Evolutionary conservation across 2,797 vertebrate species (phyloP), one percentile per base, ranked within the genome.

Genomic region (Staurois parvus): DNA sequence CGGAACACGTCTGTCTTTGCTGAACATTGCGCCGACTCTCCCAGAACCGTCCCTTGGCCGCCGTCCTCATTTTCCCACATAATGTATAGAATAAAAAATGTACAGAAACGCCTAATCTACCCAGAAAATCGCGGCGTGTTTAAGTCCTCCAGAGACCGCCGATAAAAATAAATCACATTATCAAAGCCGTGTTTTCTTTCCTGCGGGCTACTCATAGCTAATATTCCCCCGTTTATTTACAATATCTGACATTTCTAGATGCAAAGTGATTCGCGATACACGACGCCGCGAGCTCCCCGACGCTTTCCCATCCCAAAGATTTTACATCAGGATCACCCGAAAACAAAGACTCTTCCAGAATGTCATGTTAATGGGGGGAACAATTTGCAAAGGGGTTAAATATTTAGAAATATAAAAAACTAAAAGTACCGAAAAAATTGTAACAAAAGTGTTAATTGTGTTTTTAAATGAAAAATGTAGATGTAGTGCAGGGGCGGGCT

Each of bases 71-170:
- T 74, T 80, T 85, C 68, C 84, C 84, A 85, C 77, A 74, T 62
- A 80, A 79, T 74, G n/a, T 85, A 80, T 80, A 85, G 30, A 42
- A 45, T 42, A 66, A 72, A 64, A 85, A 70, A 69, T 64, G 37
- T 13, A 15, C n/a, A 29, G 9, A 28, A 24, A 30, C 10, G 62
- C 76, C 17, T 72, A 45, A 79, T 85, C 76, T 80, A 68, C 59
- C 24, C 29, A 19, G 56, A 45, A 40, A 32, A 82, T 82, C 80
- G 34, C 3, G 17, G 76, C 28, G 15, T 56, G 30, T 19, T 30
- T 19, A 48, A 8, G 29, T 5, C 40, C 83, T 70, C 83, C 17
- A 13, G 83, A 34, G 83, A 79, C 28, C 26, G 4, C 17, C 10
- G 29, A 59, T 59, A 48, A 62, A 72, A 84, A 72, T 72, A 17